A percentile compares a stretch with the other conserved stretches of the same genome.
Evolutionary conservation across 2,113 vertebrate species (phyloP).

Genomic region (Pseudorasbora parva): DNA sequence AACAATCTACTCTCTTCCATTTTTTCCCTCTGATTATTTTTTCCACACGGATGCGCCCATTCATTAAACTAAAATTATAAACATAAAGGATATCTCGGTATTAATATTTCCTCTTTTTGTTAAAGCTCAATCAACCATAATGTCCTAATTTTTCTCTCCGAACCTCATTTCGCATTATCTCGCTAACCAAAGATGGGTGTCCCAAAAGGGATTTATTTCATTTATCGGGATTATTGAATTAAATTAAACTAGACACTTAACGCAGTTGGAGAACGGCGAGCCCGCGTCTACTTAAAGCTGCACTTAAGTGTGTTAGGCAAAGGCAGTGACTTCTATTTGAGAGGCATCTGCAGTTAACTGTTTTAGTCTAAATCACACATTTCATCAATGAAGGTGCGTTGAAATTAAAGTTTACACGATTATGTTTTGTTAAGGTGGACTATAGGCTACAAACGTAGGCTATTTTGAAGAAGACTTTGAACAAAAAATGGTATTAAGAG

Average conservation of each 20-base stretch:
- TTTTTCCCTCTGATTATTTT: slow-evolving; percentile 78
- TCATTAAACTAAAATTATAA: slow-evolving; percentile 86
- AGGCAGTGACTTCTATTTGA: slow-evolving; percentile 71
- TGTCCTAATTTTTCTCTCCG: slow-evolving; percentile 82
- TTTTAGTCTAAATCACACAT: slow-evolving; percentile 70
- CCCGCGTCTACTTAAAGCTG: slow-evolving; percentile 78
- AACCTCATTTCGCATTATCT: slow-evolving; percentile 86
- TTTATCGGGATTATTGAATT: slow-evolving; percentile 87
- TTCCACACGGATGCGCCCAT: slow-evolving; percentile 83
- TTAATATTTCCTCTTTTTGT: slow-evolving; percentile 86
- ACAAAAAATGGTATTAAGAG: too few species aligned
- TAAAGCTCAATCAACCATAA: slow-evolving; percentile 84
- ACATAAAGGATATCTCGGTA: slow-evolving; percentile 85
- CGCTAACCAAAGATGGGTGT: slow-evolving; percentile 79
- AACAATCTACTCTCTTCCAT: slow-evolving; percentile 76
- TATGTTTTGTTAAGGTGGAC: neutral
- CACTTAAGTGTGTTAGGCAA: slow-evolving; percentile 76
- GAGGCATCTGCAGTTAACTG: slow-evolving; percentile 68
- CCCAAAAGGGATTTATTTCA: slow-evolving; percentile 87
- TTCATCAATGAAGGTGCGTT: slow-evolving; percentile 51
- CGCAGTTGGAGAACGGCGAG: slow-evolving; percentile 72
- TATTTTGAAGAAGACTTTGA: too few species aligned
- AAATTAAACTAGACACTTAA: slow-evolving; percentile 84
- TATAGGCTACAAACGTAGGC: too few species aligned
- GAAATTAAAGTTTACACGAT: neutral